phyloP scores from a whole-genome alignment of 2,797 vertebrate genomes.

The Karalla daura region DNA sequence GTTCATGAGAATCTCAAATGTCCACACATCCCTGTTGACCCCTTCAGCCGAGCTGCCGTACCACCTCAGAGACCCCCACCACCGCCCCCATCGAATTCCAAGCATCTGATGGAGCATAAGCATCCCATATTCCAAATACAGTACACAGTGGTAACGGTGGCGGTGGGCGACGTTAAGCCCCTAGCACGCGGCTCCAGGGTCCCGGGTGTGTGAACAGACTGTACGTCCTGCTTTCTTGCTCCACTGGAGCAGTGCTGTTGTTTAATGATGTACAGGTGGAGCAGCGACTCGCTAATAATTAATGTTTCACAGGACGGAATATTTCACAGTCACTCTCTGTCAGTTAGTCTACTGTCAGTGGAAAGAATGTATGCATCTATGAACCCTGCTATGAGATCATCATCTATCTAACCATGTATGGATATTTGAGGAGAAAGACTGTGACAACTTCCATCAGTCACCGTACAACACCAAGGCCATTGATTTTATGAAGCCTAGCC shows the following conservation, averaged over 20 bases:
- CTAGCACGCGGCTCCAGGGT: slow-evolving; percentile 17
- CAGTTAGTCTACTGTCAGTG: too few species aligned
- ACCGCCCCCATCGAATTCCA: slow-evolving; percentile 56
- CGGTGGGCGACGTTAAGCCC: slow-evolving; percentile 40
- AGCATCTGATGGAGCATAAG: slow-evolving; percentile 53
- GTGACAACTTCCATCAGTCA: too few species aligned
- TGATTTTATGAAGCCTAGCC: too few species aligned
- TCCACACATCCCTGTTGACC: slow-evolving; percentile 32
- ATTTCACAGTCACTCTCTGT: too few species aligned
- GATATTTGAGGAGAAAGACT: neutral
- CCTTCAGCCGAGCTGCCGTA: neutral
- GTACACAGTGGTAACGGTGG: slow-evolving; percentile 35
- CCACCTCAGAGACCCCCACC: slow-evolving; percentile 46
- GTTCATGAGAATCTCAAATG: slow-evolving; percentile 45
- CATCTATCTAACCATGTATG: neutral
- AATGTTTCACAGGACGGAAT: too few species aligned
- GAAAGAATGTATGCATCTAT: too few species aligned
- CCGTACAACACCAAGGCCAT: too few species aligned
- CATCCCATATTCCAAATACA: slow-evolving; percentile 45
- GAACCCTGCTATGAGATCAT: too few species aligned
- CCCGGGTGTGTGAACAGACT: slow-evolving; percentile 22
- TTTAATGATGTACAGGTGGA: slow-evolving; percentile 15
- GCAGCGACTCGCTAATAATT: too few species aligned
- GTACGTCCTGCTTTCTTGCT: slow-evolving; percentile 10
- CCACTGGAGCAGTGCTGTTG: slow-evolving; percentile 8